Percentiles rank a stretch among this genome's conserved stretches.
phyloP scores from a whole-genome alignment of 2,797 vertebrate genomes.

The Phalloptychus januarius region DNA sequence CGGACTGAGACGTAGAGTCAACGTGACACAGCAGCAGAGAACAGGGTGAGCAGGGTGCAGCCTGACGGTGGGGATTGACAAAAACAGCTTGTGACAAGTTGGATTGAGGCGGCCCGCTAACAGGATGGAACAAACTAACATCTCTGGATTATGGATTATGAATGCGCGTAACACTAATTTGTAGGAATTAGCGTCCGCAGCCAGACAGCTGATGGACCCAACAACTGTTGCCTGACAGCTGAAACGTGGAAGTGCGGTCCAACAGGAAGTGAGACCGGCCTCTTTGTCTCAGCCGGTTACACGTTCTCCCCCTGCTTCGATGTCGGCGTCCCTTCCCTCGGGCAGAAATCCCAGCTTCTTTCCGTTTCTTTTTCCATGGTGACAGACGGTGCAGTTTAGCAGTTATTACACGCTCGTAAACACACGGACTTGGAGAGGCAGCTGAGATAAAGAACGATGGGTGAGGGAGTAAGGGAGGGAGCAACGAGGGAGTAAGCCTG shows the following conservation, averaged over 20 bases:
- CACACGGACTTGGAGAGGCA: conserved; percentile 44
- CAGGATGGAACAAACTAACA: conserved; percentile 10
- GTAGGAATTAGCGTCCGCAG: conserved; percentile 8
- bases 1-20: conserved; percentile 24
- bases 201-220: conserved; percentile 39
- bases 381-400: conserved; percentile 70
- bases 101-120: conserved; percentile 18
- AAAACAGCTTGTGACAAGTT: conserved; percentile 37
- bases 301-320: conserved; percentile 14
- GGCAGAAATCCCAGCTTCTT: conserved; percentile 38
- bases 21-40: conserved; percentile 22
- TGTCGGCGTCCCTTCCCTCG: conserved; percentile 2
- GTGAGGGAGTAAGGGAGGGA: too few species aligned
- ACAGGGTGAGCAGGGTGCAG: neutral
- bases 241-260: conserved; percentile 29
- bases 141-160: conserved; percentile 20
- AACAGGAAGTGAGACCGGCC: conserved; percentile 2
- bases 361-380: conserved; percentile 36
- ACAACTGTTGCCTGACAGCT: conserved; percentile 61
- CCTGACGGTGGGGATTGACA: conserved; percentile 29
- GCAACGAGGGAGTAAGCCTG: conserved; percentile 38
- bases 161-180: conserved; percentile 7
- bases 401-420: conserved; percentile 68
- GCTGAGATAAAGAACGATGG: conserved; percentile 27
- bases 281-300: conserved; percentile 4